A percentile compares a stretch with the other conserved stretches of the same genome.
Conservation (phyloP, 2,113 vertebrate genomes). For the Gnathonemus longibarbis region DNA sequence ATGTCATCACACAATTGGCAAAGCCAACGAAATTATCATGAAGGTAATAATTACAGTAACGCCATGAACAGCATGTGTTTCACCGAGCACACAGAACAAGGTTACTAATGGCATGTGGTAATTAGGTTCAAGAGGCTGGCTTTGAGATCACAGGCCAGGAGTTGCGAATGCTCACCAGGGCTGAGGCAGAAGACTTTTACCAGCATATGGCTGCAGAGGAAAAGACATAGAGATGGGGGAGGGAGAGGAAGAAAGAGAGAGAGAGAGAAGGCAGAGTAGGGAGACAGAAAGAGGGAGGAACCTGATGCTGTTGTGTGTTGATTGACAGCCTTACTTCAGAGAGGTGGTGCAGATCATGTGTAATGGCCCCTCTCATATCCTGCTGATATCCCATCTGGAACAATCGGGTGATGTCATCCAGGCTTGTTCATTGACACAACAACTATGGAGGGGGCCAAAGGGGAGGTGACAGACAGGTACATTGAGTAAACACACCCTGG, state of each 20-base stretch:
- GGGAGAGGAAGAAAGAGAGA: background rate
- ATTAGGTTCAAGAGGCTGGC: conserved; percentile 74
- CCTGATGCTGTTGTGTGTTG: conserved; percentile 23
- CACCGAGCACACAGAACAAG: background rate
- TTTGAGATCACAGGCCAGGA: conserved; percentile 74
- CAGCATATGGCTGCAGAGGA: conserved; percentile 68
- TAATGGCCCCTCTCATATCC: conserved; percentile 68
- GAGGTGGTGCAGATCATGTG: conserved; percentile 73
- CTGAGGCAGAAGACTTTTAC: conserved; percentile 67
- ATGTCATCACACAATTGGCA: conserved; percentile 71
- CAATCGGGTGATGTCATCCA: conserved; percentile 53
- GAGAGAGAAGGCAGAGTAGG: background rate
- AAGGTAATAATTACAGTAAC: conserved; percentile 59
- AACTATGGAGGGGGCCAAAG: conserved; percentile 64
- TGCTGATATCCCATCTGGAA: conserved; percentile 66
- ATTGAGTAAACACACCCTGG: background rate
- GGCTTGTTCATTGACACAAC: conserved; percentile 68
- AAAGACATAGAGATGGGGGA: background rate
- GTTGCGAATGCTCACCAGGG: conserved; percentile 61
- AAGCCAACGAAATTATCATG: conserved; percentile 73
- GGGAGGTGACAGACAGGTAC: conserved; percentile 68
- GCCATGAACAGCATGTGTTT: background rate
- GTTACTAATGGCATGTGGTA: conserved; percentile 17
- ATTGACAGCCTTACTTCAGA: conserved; percentile 61
- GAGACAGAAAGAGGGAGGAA: background rate